Conservation (phyloP, 2,888 invertebrate genomes). For the Drosophila pseudotakahashii region DNA sequence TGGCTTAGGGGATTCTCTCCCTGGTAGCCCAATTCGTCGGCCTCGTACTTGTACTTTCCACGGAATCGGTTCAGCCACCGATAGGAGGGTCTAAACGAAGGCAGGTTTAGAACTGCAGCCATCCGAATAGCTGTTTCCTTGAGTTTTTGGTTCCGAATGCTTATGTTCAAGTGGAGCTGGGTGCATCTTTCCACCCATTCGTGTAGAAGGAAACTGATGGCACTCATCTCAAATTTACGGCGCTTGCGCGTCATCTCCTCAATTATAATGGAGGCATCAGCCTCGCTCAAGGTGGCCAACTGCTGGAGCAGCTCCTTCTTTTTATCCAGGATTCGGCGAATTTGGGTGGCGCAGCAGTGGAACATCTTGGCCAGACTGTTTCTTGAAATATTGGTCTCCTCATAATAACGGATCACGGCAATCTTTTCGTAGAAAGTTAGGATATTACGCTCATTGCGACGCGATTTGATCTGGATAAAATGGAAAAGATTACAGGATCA, state of each 20-base stretch:
- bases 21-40: slow-evolving; percentile 71
- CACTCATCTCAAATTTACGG: slow-evolving; percentile 82
- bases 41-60: slow-evolving; percentile 81
- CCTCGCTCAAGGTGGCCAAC: slow-evolving; percentile 79
- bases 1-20: slow-evolving; percentile 55
- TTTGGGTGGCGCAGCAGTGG: slow-evolving; percentile 83
- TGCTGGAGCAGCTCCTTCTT: slow-evolving; percentile 81
- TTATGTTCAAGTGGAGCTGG: slow-evolving; percentile 69
- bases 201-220: slow-evolving; percentile 81
- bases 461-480: slow-evolving; percentile 57
- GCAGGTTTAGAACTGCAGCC: slow-evolving; percentile 81
- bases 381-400: slow-evolving; percentile 81
- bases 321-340: slow-evolving; percentile 81
- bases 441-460: slow-evolving; percentile 81
- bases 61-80: slow-evolving; percentile 83
- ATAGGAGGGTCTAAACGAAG: slow-evolving; percentile 79
- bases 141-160: slow-evolving; percentile 78
- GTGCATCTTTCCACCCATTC: slow-evolving; percentile 83
- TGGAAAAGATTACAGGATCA: neutral
- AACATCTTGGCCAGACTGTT: slow-evolving; percentile 83
- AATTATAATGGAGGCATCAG: slow-evolving; percentile 80
- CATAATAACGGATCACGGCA: slow-evolving; percentile 83
- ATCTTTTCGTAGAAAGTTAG: slow-evolving; percentile 83
- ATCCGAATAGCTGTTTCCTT: slow-evolving; percentile 80
- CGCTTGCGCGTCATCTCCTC: slow-evolving; percentile 83